phyloP scores from a whole-genome alignment of 2,113 vertebrate species.

The Mastomys natalensis region DNA sequence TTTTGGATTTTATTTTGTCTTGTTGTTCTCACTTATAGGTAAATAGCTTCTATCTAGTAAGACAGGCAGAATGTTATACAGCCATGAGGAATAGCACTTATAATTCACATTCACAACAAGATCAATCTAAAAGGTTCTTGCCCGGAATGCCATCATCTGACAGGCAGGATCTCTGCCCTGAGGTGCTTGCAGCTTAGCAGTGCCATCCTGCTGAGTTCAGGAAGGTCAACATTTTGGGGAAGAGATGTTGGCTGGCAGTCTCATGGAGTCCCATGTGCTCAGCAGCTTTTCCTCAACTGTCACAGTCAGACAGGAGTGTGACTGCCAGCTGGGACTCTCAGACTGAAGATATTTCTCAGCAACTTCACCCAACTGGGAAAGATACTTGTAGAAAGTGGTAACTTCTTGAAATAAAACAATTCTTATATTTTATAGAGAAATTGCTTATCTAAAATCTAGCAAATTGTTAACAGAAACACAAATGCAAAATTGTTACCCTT shows the following conservation, averaged over 20 bases:
- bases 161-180: not conserved
- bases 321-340: rapidly evolving
- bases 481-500: not conserved
- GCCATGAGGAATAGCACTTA: not conserved
- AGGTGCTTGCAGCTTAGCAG: not conserved
- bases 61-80: not conserved
- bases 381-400: not conserved
- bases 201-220: not conserved
- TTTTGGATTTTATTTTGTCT: not conserved
- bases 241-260: not conserved
- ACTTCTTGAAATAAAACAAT: conserved; percentile 19
- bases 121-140: not conserved
- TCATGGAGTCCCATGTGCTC: not conserved
- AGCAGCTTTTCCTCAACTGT: not conserved
- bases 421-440: not conserved
- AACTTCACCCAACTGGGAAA: not conserved
- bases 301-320: not conserved
- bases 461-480: conserved; percentile 32
- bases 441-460: not conserved
- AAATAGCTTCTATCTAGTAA: not conserved
- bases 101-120: not conserved
- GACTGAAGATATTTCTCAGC: not conserved
- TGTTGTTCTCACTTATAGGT: not conserved
- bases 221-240: not conserved
- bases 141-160: not conserved